These are phyloP conservation scores for Cosmorhoe ocellata DNA, from an alignment of 2,888 invertebrate genomes.

Conservation along the genomic window DNA sequence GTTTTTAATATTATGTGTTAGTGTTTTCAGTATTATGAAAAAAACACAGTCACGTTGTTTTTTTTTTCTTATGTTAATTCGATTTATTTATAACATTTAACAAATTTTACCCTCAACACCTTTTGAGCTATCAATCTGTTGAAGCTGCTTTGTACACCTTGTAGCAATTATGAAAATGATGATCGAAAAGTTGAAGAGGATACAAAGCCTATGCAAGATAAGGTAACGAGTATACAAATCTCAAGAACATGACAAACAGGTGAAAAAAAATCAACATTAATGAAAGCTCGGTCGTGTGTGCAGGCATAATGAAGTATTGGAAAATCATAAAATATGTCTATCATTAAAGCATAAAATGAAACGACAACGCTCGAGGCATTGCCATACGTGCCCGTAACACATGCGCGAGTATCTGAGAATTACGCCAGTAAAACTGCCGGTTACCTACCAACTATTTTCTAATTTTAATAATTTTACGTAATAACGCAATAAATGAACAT, in stretches of 20 bases:
- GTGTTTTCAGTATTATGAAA: too few relatives aligned
- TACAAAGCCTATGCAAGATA: constrained; percentile 11
- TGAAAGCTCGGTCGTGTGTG: constrained; percentile 37
- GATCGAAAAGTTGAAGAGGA: constrained; percentile 13
- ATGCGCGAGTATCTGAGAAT: constrained; percentile 27
- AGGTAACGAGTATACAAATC: constrained; percentile 24
- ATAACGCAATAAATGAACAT: constrained; percentile 62
- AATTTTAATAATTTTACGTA: constrained; percentile 67
- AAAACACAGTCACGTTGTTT: too few relatives aligned
- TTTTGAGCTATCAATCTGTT: too few relatives aligned
- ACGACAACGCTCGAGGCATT: constrained; percentile 45
- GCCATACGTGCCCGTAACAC: constrained; percentile 43
- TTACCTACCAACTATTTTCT: constrained; percentile 61
- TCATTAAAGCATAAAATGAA: constrained; percentile 45
- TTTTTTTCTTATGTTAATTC: too few relatives aligned
- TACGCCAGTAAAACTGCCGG: constrained; percentile 55
- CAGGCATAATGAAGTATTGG: constrained; percentile 48
- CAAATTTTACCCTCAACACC: too few relatives aligned
- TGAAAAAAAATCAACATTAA: constrained; percentile 32
- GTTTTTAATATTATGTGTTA: too few relatives aligned
- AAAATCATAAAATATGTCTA: constrained; percentile 50
- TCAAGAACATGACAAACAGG: constrained; percentile 28
- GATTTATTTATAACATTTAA: too few relatives aligned
- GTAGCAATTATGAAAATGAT: constrained; percentile 7
- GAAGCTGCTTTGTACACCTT: background rate